Percentiles rank a stretch among this genome's conserved stretches.
Conservation (phyloP, 1,140 invertebrate species). For the Rhynchophorus ferrugineus region DNA sequence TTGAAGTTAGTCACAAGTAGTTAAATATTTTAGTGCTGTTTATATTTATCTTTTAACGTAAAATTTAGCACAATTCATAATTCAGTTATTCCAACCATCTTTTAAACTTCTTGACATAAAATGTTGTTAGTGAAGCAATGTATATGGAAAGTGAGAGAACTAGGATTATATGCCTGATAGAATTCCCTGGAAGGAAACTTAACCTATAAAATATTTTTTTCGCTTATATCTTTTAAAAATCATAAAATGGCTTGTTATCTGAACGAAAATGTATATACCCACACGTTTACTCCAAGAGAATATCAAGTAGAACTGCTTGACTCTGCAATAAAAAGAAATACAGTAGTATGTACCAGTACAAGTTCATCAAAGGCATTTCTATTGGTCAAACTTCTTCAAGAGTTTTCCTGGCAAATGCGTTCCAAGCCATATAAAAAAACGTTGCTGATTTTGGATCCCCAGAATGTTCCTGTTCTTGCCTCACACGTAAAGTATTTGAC, state of each 20-base stretch:
- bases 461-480: constrained; percentile 49
- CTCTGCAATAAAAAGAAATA: constrained; percentile 67
- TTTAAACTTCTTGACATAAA: no score
- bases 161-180: no score
- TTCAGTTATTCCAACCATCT: no score
- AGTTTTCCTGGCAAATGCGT: constrained; percentile 51
- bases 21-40: no score
- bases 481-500: constrained; percentile 42
- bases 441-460: constrained; percentile 35
- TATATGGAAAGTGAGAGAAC: no score
- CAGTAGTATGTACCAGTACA: constrained; percentile 77
- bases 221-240: not conserved
- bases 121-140: no score
- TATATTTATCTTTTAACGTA: no score
- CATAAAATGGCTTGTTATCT: constrained; percentile 50
- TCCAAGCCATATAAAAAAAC: constrained; percentile 36
- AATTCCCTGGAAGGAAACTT: no score
- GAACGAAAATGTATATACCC: constrained; percentile 57
- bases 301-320: constrained; percentile 78
- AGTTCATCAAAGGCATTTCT: constrained; percentile 82
- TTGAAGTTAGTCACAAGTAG: no score
- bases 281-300: constrained; percentile 66
- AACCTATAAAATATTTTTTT: not conserved
- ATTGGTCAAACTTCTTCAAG: constrained; percentile 79
- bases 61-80: no score